Evolutionary conservation across 2,888 invertebrate species (phyloP).

Genomic region (Lymantria monacha): DNA sequence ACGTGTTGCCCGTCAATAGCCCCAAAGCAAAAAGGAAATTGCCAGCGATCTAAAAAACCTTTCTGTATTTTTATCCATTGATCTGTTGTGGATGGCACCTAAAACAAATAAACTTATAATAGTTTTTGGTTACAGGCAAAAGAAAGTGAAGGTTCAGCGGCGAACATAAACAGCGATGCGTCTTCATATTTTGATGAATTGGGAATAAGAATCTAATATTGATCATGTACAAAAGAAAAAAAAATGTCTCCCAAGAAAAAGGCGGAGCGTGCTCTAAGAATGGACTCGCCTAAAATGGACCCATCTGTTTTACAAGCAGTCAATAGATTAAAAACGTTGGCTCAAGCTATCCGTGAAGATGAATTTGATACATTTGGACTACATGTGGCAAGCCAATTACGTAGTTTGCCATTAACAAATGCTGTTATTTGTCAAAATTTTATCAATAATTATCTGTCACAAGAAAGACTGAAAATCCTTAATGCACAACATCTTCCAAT

Average conservation of each 20-base stretch:
- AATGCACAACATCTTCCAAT: constrained; percentile 15
- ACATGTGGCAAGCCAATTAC: constrained; percentile 37
- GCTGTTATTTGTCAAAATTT: constrained; percentile 34
- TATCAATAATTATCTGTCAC: constrained; percentile 36
- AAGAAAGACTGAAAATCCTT: background rate
- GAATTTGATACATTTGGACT: constrained; percentile 30
- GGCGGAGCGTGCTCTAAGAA: constrained; percentile 24
- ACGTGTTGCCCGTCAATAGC: constrained; percentile 3
- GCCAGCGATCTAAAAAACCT: constrained; percentile 30
- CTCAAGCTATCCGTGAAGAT: constrained; percentile 29
- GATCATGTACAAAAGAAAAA: constrained; percentile 9
- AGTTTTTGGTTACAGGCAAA: constrained; percentile 25
- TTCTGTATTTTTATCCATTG: constrained; percentile 36
- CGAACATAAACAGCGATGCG: constrained; percentile 29
- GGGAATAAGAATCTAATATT: constrained; percentile 32
- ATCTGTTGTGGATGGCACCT: constrained; percentile 33
- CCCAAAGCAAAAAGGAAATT: constrained; percentile 7
- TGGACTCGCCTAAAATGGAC: constrained; percentile 25
- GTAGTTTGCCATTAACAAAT: constrained; percentile 20
- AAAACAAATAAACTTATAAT: constrained; percentile 31
- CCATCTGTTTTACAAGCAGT: constrained; percentile 32
- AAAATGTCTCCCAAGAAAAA: constrained; percentile 32
- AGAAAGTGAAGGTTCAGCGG: constrained; percentile 25
- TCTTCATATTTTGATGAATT: constrained; percentile 35
- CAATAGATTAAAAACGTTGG: constrained; percentile 24